phyloP scores from a whole-genome alignment of 2,113 vertebrate species.

The Rhynchopsitta pachyrhyncha region DNA sequence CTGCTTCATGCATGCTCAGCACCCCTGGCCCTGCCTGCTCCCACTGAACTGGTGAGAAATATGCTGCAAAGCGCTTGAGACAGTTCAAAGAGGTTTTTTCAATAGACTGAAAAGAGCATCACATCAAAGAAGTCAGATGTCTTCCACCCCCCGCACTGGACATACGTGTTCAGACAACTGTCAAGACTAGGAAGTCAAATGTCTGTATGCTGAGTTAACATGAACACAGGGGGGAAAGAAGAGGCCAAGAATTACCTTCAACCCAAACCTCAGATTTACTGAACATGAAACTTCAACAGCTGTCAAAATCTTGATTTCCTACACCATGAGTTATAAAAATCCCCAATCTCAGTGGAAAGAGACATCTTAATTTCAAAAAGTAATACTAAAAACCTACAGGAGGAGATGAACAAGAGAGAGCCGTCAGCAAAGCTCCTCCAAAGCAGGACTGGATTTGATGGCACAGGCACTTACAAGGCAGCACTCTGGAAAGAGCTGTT shows the following conservation, averaged over 20 bases:
- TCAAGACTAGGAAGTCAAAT: not conserved
- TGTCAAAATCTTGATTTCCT: not conserved
- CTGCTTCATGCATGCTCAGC: not conserved
- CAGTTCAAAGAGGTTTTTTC: not conserved
- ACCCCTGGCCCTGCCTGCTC: not conserved
- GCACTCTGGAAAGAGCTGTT: not conserved
- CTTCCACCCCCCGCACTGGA: not conserved
- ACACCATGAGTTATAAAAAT: not conserved
- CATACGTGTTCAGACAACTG: rapidly evolving
- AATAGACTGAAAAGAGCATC: not conserved
- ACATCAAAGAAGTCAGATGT: not conserved
- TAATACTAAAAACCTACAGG: not conserved
- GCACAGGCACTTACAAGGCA: not conserved
- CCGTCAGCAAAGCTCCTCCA: not conserved
- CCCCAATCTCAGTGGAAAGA: not conserved
- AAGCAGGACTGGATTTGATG: not conserved
- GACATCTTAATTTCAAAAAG: not conserved
- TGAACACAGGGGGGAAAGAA: not conserved
- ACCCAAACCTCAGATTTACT: not conserved
- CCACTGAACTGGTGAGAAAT: not conserved
- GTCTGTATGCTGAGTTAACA: not conserved
- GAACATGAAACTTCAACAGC: not conserved
- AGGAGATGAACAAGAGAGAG: not conserved
- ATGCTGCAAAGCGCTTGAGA: rapidly evolving
- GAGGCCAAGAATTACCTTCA: not conserved